Evolutionary conservation across 2,113 vertebrate genomes (phyloP).

Genomic region (Oenanthe melanoleuca): DNA sequence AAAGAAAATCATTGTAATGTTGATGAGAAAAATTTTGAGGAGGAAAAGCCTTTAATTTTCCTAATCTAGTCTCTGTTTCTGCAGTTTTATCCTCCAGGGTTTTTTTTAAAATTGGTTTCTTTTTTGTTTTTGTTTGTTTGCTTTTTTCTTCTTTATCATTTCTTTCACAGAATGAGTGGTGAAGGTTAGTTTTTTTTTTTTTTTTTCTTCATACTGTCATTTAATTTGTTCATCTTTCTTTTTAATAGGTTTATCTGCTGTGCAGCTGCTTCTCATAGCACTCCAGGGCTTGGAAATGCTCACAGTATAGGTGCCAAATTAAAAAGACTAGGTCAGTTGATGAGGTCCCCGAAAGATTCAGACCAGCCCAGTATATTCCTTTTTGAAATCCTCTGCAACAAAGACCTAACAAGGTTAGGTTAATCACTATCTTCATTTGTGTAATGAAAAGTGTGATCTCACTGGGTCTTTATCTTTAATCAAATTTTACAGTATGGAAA

Average conservation of each 20-base stretch:
- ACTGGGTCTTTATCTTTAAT: neutral
- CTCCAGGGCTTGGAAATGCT: neutral
- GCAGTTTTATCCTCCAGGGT: neutral
- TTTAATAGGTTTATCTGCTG: neutral
- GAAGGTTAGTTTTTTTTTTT: neutral
- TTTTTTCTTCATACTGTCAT: neutral
- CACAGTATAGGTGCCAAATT: neutral
- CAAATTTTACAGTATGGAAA: neutral
- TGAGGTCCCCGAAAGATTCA: neutral
- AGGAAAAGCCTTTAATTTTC: neutral
- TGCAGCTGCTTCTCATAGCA: neutral
- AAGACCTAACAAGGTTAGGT: neutral
- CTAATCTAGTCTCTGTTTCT: neutral
- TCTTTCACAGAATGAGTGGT: neutral
- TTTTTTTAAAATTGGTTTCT: too few species aligned
- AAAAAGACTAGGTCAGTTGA: neutral
- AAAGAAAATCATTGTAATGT: slow-evolving; percentile 7
- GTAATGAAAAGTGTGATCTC: neutral
- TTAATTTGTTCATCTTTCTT: neutral
- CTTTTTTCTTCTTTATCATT: neutral
- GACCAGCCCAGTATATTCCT: neutral
- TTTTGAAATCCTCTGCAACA: neutral
- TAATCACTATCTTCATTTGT: neutral
- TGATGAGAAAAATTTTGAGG: neutral
- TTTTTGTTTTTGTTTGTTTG: neutral